Conservation (phyloP, 2,888 invertebrate species). For the Harpalus rufipes region DNA sequence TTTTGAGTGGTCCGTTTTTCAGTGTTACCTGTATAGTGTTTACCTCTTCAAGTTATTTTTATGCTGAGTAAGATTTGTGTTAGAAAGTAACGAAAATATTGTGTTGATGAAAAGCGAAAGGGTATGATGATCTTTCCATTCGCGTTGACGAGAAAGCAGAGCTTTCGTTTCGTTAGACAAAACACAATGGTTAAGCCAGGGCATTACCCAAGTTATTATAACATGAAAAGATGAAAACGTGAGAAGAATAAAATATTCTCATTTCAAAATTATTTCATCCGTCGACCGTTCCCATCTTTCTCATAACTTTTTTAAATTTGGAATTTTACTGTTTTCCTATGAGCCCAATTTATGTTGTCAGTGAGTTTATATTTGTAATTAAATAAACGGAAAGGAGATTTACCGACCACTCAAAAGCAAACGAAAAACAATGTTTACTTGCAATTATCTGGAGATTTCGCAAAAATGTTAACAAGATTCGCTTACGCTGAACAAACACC, state of each 20-base stretch:
- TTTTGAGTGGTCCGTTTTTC: no score
- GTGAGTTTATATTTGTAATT: conserved; percentile 36
- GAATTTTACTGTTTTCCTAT: conserved; percentile 9
- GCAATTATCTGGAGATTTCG: conserved; percentile 26
- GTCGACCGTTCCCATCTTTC: neutral
- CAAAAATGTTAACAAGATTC: conserved; percentile 27
- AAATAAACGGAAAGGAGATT: conserved; percentile 23
- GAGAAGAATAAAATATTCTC: conserved; percentile 47
- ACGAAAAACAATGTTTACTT: conserved; percentile 30
- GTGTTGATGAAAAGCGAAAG: neutral
- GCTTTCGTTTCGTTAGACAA: conserved; percentile 21
- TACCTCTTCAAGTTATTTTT: no score
- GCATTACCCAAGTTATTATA: conserved; percentile 48
- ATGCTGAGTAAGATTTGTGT: no score
- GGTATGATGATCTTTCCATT: conserved; percentile 5
- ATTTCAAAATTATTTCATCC: conserved; percentile 32
- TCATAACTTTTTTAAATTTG: conserved; percentile 20
- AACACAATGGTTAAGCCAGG: conserved; percentile 5
- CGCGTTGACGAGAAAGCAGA: conserved; percentile 18
- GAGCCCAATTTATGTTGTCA: neutral
- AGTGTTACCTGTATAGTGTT: no score
- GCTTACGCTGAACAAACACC: neutral
- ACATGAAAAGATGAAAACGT: conserved; percentile 39
- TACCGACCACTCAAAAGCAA: neutral
- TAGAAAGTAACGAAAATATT: neutral